Evolutionary conservation across 2,888 invertebrate genomes (phyloP).

Genomic region (Ormyrus rosae): DNA sequence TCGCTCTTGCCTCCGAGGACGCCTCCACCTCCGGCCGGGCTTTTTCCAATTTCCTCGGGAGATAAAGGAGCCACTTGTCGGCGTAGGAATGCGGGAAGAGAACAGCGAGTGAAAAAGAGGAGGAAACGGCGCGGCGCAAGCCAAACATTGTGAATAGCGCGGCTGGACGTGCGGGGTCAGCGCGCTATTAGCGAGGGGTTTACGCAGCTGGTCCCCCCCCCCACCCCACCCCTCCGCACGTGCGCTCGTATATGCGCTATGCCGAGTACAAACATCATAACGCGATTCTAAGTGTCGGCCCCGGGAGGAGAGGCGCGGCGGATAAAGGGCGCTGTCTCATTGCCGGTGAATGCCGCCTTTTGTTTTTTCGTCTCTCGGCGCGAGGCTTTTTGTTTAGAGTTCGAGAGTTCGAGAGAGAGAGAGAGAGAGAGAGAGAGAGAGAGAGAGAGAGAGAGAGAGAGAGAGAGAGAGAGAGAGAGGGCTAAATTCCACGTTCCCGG

Average conservation of each 20-base stretch:
- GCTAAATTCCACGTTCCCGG: too few relatives aligned
- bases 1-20: too few relatives aligned
- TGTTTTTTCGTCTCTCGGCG: too few relatives aligned
- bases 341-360: too few relatives aligned
- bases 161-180: neutral
- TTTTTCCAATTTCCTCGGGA: neutral
- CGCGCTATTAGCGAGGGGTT: constrained; percentile 19
- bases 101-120: neutral
- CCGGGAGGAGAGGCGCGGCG: neutral
- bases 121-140: too few relatives aligned
- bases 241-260: neutral
- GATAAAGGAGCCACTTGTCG: constrained; percentile 1
- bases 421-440: too few relatives aligned
- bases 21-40: neutral
- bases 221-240: neutral
- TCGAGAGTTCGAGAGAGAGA: too few relatives aligned
- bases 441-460: too few relatives aligned
- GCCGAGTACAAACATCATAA: constrained; percentile 15
- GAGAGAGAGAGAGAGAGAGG: too few relatives aligned
- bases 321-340: too few relatives aligned
- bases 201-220: constrained; percentile 29
- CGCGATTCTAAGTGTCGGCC: constrained; percentile 15
- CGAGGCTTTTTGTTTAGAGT: too few relatives aligned
- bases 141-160: too few relatives aligned
- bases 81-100: neutral